phyloP scores from a whole-genome alignment of 2,113 vertebrate species.

The Vireo altiloquus region DNA sequence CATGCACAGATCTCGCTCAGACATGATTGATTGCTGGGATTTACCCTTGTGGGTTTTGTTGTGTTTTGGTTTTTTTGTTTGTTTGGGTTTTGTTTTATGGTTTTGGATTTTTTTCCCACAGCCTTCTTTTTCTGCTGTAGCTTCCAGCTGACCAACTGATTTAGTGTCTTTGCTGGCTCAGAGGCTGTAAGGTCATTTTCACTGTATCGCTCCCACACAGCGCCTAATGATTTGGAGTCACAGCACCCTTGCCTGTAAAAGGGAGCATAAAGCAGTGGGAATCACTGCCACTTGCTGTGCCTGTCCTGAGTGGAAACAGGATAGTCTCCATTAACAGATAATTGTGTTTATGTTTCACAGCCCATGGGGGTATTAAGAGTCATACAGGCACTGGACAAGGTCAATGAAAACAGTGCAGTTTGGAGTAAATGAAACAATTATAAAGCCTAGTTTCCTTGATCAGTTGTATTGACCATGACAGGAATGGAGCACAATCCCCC shows the following conservation, averaged over 20 bases:
- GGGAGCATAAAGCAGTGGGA: not conserved
- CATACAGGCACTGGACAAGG: not conserved
- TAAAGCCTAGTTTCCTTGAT: not conserved
- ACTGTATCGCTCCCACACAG: not conserved
- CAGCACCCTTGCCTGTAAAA: constrained; percentile 19
- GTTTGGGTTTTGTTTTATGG: not conserved
- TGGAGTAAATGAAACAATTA: not conserved
- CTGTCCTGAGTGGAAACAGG: not conserved
- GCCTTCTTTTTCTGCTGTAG: not conserved
- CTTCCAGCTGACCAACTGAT: not conserved
- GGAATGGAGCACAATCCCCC: not conserved
- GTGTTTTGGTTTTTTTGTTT: not conserved
- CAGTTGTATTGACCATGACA: not conserved
- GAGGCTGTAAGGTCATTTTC: constrained; percentile 8
- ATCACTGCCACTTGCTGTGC: not conserved
- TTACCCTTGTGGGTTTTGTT: not conserved
- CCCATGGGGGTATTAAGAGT: not conserved
- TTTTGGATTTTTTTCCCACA: not conserved
- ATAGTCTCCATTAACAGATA: not conserved
- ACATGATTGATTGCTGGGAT: not conserved
- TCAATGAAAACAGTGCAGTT: not conserved
- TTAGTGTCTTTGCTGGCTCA: not conserved
- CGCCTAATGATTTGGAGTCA: not conserved
- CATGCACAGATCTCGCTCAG: rapidly evolving
- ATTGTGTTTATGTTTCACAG: not conserved